A percentile compares a stretch with the other conserved stretches of the same genome.
These are phyloP conservation scores for Brachylomia viminalis DNA, from an alignment of 2,888 invertebrate species.

Conservation along the genomic window DNA sequence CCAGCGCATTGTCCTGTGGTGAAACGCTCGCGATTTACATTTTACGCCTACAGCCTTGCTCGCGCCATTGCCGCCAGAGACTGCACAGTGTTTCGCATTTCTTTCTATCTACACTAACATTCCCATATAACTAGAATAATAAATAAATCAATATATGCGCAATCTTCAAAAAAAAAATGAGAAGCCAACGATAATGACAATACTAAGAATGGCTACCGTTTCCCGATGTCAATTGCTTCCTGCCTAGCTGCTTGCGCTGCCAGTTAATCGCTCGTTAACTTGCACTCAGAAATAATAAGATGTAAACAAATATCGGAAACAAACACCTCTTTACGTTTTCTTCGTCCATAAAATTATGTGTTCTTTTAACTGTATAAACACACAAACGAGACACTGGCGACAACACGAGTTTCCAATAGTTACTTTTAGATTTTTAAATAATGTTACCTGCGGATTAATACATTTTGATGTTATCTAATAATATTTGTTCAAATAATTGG, in stretches of 20 bases:
- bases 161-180: conserved; percentile 42
- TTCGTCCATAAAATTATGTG: conserved; percentile 76
- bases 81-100: conserved; percentile 79
- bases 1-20: conserved; percentile 86
- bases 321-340: conserved; percentile 75
- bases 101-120: conserved; percentile 69
- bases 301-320: conserved; percentile 74
- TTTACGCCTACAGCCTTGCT: conserved; percentile 82
- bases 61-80: conserved; percentile 63
- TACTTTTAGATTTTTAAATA: conserved; percentile 51
- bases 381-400: conserved; percentile 57
- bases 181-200: conserved; percentile 65
- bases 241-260: conserved; percentile 60
- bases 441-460: no score
- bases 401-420: conserved; percentile 14
- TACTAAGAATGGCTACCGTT: conserved; percentile 65
- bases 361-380: conserved; percentile 78
- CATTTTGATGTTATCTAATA: no score
- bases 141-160: conserved; percentile 58
- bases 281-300: conserved; percentile 75
- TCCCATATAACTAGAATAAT: conserved; percentile 63
- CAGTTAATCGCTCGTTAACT: conserved; percentile 74
- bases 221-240: conserved; percentile 70
- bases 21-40: conserved; percentile 87
- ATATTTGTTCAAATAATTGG: no score